These are phyloP conservation scores for Murina feae DNA, from an alignment of 2,113 vertebrate genomes.

Conservation along the genomic window DNA sequence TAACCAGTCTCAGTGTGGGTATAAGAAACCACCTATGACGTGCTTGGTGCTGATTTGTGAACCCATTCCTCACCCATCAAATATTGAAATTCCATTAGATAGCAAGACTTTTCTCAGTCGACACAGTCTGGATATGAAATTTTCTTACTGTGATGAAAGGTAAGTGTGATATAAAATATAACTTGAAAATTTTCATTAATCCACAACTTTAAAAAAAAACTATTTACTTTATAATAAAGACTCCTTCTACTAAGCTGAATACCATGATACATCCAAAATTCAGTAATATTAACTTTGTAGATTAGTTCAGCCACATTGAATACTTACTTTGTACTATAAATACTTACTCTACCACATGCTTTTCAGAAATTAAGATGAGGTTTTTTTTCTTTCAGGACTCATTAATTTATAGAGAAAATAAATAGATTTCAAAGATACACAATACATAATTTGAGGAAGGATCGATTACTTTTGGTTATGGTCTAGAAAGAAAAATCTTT, in stretches of 20 bases:
- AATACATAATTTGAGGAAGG: neutral
- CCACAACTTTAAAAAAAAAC: neutral
- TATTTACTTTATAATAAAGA: slow-evolving; percentile 12
- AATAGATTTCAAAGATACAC: neutral
- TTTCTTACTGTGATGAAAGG: slow-evolving; percentile 99
- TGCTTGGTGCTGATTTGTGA: slow-evolving; percentile 97
- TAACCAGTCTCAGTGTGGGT: slow-evolving; percentile 83
- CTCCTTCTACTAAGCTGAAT: neutral
- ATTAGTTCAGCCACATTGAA: neutral
- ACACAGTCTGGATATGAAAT: slow-evolving; percentile 99
- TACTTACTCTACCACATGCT: neutral
- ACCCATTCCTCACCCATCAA: slow-evolving; percentile 96
- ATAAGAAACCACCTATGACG: slow-evolving; percentile 88
- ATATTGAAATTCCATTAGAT: slow-evolving; percentile 97
- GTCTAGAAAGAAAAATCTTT: neutral
- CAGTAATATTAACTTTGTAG: neutral
- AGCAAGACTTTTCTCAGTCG: slow-evolving; percentile 98
- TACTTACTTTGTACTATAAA: neutral
- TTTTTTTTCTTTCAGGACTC: slow-evolving; percentile 4
- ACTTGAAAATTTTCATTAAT: slow-evolving; percentile 22
- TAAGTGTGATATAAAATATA: slow-evolving; percentile 69
- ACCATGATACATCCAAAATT: neutral
- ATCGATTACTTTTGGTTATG: neutral
- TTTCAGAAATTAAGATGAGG: neutral
- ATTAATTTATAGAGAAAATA: neutral